A percentile compares a stretch with the other conserved stretches of the same genome.
Evolutionary conservation across 2,113 vertebrate genomes (phyloP).

Genomic region (Petroica traversi): DNA sequence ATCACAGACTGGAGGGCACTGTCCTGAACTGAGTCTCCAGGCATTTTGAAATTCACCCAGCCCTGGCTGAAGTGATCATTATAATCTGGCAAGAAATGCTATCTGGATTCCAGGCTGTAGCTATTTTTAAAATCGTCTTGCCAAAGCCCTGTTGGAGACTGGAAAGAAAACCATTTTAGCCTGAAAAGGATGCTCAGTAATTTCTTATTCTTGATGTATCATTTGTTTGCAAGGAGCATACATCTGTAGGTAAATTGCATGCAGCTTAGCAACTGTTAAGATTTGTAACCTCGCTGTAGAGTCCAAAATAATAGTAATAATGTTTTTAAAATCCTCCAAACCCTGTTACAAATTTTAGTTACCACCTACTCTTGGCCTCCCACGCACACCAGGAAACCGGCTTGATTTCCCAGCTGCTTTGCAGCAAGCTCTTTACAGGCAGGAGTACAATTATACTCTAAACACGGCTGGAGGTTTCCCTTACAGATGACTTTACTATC

Average conservation of each 20-base stretch:
- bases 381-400: neutral
- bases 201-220: neutral
- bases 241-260: neutral
- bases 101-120: slow-evolving; percentile 24
- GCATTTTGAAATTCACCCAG: slow-evolving; percentile 44
- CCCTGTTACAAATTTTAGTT: slow-evolving; percentile 13
- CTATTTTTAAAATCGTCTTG: slow-evolving; percentile 38
- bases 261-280: neutral
- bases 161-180: neutral
- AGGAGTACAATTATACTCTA: neutral
- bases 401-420: slow-evolving; percentile 21
- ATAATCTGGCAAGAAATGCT: slow-evolving; percentile 35
- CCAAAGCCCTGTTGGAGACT: neutral
- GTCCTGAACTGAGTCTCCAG: slow-evolving; percentile 4
- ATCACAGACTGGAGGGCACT: slow-evolving; percentile 30
- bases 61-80: slow-evolving; percentile 47
- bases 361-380: slow-evolving; percentile 36
- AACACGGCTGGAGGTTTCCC: neutral
- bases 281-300: neutral
- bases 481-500: neutral
- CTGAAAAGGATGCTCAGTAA: neutral
- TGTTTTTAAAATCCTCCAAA: neutral
- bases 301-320: neutral
- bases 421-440: neutral
- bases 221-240: neutral